These are phyloP conservation scores for Holothuria glaberrima DNA, from an alignment of 35 echinoderm and acorn worm genomes.

Conservation along the genomic window DNA sequence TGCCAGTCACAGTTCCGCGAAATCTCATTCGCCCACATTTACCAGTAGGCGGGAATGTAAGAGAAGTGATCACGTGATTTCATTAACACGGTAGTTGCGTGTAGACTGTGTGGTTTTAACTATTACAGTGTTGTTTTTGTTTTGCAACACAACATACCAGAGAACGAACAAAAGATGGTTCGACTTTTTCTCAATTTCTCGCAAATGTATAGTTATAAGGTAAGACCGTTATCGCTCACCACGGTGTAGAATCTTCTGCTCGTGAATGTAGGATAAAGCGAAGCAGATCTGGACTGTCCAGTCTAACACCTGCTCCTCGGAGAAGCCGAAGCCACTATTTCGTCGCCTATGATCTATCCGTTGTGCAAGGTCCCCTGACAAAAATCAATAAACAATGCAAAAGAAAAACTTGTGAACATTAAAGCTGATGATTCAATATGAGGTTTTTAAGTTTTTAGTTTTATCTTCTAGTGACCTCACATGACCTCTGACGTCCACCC, in stretches of 20 bases:
- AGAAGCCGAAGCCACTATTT: conserved; percentile 8
- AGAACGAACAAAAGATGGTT: background rate
- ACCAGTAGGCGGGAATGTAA: too few relatives aligned
- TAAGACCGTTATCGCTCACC: conserved; percentile 38
- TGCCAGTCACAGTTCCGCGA: too few relatives aligned
- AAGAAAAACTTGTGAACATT: too few relatives aligned
- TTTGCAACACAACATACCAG: background rate
- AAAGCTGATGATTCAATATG: too few relatives aligned
- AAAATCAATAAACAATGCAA: background rate
- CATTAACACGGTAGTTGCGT: too few relatives aligned
- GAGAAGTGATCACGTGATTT: too few relatives aligned
- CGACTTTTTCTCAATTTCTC: background rate
- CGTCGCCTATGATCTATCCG: conserved; percentile 42
- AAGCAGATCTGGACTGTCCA: conserved; percentile 90
- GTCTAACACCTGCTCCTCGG: conserved; percentile 53
- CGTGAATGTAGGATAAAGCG: conserved; percentile 85
- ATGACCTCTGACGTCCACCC: too few relatives aligned
- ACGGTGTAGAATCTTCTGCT: conserved; percentile 80
- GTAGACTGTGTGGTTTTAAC: too few relatives aligned
- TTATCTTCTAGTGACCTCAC: too few relatives aligned
- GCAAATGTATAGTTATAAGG: background rate
- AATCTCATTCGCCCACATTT: too few relatives aligned
- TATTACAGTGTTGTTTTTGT: background rate
- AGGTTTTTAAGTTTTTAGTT: too few relatives aligned
- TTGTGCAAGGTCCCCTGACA: conserved; percentile 72